Base-by-base conservation (phyloP, 2,888 invertebrate genomes). In the Spodoptera littoralis region DNA sequence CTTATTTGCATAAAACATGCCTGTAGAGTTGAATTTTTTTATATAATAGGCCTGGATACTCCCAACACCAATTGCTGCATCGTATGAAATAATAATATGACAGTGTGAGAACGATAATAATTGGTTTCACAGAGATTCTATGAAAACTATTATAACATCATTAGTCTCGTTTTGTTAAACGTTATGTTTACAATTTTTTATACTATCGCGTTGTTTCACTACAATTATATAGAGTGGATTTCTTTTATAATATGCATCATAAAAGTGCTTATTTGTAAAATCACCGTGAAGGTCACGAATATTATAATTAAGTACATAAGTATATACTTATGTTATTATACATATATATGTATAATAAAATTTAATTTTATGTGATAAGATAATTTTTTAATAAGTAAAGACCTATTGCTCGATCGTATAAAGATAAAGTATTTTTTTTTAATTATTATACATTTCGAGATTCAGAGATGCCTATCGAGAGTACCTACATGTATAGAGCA, bases 201-300 rank as follows among this genome's bases (percentile, higher is more conserved):
- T 30, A 13, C 13, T 55, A 24, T 51, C 43, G 41, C 41, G 12
- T 52, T 52, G n/a, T 51, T 13, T 44, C 36, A 24, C 36, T 51
- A 63, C 54, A 18, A 18, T 18, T 18, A 54, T 48, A 44, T 1
- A 48, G 13, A 5, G 11, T 8, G 42, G 36, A 42, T 57, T 52
- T 53, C 36, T 65, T 56, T 53, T 50, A 27, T 45, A 65, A 18
- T 30, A 9, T 9, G 8, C 12, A 36, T 49, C 36, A 49, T 53
- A 55, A 51, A 58, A 63, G 43, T 44, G 11, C 13, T 18, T 48
- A 2, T 50, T 9, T 12, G 9, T 50, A 57, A 54, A 57, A 45
- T 18, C 18, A 11, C 50, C 11, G 49, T 24, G 44, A 72, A 65
- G 73, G 68, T 41, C 57, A 42, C 11, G 30, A 54, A 72, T 57